Base-by-base conservation (phyloP, 2,888 invertebrate genomes). In the Philhelius pedissequus region DNA sequence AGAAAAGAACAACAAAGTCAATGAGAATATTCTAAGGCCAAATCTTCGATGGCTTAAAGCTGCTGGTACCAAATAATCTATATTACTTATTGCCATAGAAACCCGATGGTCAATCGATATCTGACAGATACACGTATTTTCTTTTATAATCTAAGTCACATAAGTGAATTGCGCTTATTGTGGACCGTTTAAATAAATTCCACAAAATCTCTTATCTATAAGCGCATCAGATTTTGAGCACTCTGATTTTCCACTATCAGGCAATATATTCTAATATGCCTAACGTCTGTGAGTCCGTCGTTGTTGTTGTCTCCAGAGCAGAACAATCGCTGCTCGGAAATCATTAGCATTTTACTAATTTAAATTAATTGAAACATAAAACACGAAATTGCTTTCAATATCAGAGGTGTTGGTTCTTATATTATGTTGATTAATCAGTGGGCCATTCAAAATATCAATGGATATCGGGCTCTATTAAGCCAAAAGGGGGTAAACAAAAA, bases 291-390 rank as follows among this genome's bases (percentile, higher is more conserved):
- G n/a, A n/a, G n/a, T 30, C 5, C 30, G 30, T 30, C 30, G 30
- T 30, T 8, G 30, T n/a, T n/a, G n/a, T n/a, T n/a, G 9, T 4
- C 1, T 0, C 43, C 11, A 45, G 15, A 27, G 4, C 52, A 25
- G 52, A 56, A 58, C 69, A 50, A 27, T 38, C n/a, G n/a, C 48
- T 64, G 20, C 50, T 40, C 43, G 40, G 4, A n/a, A 3, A 27
- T 62, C 75, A 78, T 79, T 79, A 71, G 75, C 80, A 68, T 84
- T 84, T 71, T 35, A 71, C 68, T 84, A 75, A 84, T 80, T 84
- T 84, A 66, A 84, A 84, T 84, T 84, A 80, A 84, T 84, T 84
- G 80, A 84, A 84, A 84, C 84, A 84, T 84, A 80, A 80, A 84
- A 84, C 84, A 84, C 50, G 84, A 75, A 84, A 84, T 84, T 76